These are phyloP conservation scores for Sminthopsis crassicaudata DNA, from an alignment of 2,113 vertebrate genomes.

Conservation along the genomic window DNA sequence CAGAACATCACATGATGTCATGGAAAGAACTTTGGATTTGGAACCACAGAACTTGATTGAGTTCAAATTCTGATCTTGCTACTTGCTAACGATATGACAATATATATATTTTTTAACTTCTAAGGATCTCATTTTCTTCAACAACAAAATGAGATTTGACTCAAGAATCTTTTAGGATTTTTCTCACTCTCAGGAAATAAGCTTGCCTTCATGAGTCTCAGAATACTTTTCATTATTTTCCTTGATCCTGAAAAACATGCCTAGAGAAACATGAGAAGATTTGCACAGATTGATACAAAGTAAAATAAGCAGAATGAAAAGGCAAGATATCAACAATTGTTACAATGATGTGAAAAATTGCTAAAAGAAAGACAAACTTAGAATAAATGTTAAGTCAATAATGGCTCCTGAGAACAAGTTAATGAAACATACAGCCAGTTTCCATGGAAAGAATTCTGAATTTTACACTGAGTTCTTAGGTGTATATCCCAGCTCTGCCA, in stretches of 20 bases:
- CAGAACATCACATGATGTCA: not conserved
- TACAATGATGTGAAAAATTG: not conserved
- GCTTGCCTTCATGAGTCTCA: too few species aligned
- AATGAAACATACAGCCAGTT: not conserved
- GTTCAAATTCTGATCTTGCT: not conserved
- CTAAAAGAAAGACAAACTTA: not conserved
- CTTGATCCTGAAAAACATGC: not conserved
- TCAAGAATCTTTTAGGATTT: not conserved
- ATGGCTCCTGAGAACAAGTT: not conserved
- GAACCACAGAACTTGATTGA: not conserved
- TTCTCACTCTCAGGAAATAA: not conserved
- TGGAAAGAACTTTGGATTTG: not conserved
- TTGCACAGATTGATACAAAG: not conserved
- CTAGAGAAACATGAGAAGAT: not conserved
- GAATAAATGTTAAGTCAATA: not conserved
- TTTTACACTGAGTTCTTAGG: not conserved
- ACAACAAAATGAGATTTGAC: not conserved
- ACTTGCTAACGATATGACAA: not conserved
- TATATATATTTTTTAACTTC: not conserved
- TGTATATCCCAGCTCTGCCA: not conserved
- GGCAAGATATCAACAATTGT: not conserved
- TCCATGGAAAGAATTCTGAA: not conserved
- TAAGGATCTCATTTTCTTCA: not conserved
- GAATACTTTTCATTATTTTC: not conserved
- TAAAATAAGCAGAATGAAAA: not conserved